Percentiles rank a stretch among this genome's conserved stretches.
phyloP scores from a whole-genome alignment of 37 sponge, comb jelly and placozoan genomes.

The Amphimedon queenslandica region DNA sequence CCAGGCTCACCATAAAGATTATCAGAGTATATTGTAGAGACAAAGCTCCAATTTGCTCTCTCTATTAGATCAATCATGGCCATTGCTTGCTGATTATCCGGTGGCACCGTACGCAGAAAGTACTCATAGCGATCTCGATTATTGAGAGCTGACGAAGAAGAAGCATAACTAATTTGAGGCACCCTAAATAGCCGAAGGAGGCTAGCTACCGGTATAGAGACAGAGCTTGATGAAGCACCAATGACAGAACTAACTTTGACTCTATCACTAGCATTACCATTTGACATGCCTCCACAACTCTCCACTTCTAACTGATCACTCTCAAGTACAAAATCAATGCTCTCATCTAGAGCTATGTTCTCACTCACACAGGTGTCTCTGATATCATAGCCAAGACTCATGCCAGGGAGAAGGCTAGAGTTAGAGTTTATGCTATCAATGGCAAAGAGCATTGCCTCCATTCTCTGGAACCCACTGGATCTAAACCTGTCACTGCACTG shows the following conservation, averaged over 20 bases:
- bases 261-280: neutral
- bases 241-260: conserved; percentile 26
- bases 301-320: conserved; percentile 18
- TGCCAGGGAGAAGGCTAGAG: conserved; percentile 26
- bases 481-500: neutral
- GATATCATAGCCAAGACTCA: conserved; percentile 68
- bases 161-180: conserved; percentile 78
- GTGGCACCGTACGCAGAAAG: conserved; percentile 68
- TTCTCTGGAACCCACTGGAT: conserved; percentile 30
- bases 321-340: conserved; percentile 41
- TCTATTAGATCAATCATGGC: conserved; percentile 63
- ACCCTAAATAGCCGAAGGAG: conserved; percentile 55
- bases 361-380: conserved; percentile 73
- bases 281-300: neutral
- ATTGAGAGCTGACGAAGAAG: conserved; percentile 49
- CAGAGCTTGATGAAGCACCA: conserved; percentile 61
- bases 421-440: conserved; percentile 56
- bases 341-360: conserved; percentile 50
- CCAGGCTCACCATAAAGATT: conserved; percentile 51
- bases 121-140: conserved; percentile 52
- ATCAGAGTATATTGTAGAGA: conserved; percentile 17
- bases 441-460: conserved; percentile 81
- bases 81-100: conserved; percentile 55
- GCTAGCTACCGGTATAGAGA: conserved; percentile 45
- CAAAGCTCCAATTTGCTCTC: conserved; percentile 52